Evolutionary conservation across 2,113 vertebrate species (phyloP), one percentile per base, ranked within the genome.

Genomic region (Emydocephalus ijimae): DNA sequence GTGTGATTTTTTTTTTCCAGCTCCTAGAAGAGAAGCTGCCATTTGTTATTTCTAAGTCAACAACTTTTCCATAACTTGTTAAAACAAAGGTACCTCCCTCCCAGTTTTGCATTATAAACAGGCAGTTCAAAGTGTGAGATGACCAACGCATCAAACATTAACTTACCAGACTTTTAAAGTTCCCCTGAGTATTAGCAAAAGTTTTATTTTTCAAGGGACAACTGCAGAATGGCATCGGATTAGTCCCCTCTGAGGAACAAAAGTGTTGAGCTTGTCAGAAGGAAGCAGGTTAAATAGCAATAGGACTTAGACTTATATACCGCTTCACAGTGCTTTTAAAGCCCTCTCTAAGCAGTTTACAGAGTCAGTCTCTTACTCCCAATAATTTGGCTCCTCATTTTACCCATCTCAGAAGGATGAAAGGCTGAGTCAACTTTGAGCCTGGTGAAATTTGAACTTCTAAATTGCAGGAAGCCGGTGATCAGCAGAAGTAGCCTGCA

Each of bases 31-130:
- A 92, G 21, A 52, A 87, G 48, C 55, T 39, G 52, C 29, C 54
- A 85, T 93, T 93, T 85, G 90, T 91, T 87, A 59, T 93, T 91
- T 89, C 90, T 29, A 59, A 89, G 52, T 88, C n/a, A 89, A 91
- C 90, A 93, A 20, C 54, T n/a, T 39, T 24, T 26, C 6, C 54
- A 29, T 23, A 43, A 85, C 91, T 89, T 89, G 52, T 85, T 91
- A 89, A 91, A 93, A 39, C 50, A 55, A 91, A 74, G 89, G 3
- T 21, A 23, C 26, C 55, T 56, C 20, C 90, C 54, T 29, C 18
- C 24, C 86, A 5, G 45, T 59, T 88, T 14, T n/a, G 12, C 43
- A 57, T 85, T 54, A 20, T 55, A 39, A 59, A 61, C 39, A 24
- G 86, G 61, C 45, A 61, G 87, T 91, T 59, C 86, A 52, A 91